Conservation (phyloP, 2,113 vertebrate genomes). For the Meleagris gallopavo region DNA sequence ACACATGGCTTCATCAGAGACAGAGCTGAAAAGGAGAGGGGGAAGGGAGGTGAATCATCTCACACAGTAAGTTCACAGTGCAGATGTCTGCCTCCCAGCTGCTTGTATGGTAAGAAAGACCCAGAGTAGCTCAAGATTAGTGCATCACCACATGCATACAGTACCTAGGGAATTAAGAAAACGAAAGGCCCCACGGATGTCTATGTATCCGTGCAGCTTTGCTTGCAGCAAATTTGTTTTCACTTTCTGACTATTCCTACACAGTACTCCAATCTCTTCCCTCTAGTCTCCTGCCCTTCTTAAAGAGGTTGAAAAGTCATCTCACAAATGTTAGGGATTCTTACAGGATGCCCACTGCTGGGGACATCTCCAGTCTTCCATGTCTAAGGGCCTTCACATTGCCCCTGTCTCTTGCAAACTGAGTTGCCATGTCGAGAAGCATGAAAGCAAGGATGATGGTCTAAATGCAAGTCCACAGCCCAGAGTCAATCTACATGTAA, state of each 20-base stretch:
- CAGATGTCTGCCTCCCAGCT: conserved; percentile 16
- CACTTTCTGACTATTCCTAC: background rate
- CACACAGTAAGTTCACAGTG: background rate
- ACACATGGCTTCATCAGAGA: background rate
- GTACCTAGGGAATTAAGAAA: background rate
- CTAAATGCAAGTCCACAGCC: background rate
- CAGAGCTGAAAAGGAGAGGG: accelerated
- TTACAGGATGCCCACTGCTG: background rate
- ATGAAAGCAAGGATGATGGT: background rate
- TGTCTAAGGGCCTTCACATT: background rate
- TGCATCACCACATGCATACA: background rate
- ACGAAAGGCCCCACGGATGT: background rate
- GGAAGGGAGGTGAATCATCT: background rate
- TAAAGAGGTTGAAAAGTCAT: background rate
- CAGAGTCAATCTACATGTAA: background rate
- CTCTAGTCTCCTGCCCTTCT: background rate
- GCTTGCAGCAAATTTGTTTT: background rate
- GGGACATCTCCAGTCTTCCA: accelerated
- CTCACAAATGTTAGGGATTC: background rate
- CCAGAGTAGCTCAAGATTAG: background rate
- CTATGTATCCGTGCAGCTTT: background rate
- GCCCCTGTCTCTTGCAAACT: background rate
- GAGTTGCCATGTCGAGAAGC: background rate
- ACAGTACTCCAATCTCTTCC: background rate
- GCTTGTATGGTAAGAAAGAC: background rate